Percentiles rank a stretch among this genome's conserved stretches.
Conservation (phyloP, 2,113 vertebrate species). For the Progne subis region DNA sequence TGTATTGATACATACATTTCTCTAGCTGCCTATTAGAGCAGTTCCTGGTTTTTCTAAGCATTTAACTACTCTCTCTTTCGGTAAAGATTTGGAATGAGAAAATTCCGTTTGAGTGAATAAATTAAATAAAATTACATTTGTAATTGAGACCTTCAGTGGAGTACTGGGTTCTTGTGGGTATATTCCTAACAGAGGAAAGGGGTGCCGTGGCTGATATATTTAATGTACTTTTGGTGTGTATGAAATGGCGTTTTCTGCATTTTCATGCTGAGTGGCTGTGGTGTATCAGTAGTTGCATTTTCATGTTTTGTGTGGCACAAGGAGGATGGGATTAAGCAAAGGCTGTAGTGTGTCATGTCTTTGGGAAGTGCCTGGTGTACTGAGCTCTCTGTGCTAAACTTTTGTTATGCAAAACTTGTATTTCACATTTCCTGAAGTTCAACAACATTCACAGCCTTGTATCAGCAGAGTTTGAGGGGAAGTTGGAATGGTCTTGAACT, state of each 20-base stretch:
- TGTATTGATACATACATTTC: slow-evolving; percentile 47
- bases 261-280: neutral
- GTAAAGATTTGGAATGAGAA: slow-evolving; percentile 79
- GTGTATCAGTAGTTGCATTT: neutral
- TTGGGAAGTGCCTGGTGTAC: neutral
- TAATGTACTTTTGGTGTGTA: neutral
- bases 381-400: neutral
- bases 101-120: slow-evolving; percentile 76
- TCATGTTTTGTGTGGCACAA: neutral
- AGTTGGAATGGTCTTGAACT: neutral
- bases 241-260: neutral
- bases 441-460: neutral
- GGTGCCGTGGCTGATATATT: no score
- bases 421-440: neutral
- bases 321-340: neutral
- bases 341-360: accelerated
- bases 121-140: slow-evolving; percentile 86
- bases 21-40: slow-evolving; percentile 32
- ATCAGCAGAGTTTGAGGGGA: neutral
- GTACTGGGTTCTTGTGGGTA: neutral
- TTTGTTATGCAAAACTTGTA: neutral
- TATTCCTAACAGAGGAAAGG: neutral
- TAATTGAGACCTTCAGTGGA: slow-evolving; percentile 68
- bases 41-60: slow-evolving; percentile 36
- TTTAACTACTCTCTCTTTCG: slow-evolving; percentile 62